These are phyloP conservation scores for Pangasius krempfi DNA, from an alignment of 2,797 vertebrate species.

Conservation along the genomic window DNA sequence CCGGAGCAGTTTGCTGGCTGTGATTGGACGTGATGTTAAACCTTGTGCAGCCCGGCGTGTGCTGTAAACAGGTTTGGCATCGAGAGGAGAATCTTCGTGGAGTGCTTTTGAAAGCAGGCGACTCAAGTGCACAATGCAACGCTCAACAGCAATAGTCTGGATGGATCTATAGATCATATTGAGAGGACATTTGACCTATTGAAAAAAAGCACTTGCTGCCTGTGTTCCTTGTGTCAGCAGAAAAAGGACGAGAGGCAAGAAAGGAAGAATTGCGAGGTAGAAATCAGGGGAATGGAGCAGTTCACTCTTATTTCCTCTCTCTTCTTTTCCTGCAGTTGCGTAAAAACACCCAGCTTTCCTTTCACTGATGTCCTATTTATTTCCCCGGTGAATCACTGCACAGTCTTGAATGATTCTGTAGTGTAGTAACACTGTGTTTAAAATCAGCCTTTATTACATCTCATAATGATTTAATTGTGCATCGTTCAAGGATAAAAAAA, in stretches of 20 bases:
- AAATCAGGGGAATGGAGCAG: constrained; percentile 59
- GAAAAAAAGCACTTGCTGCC: constrained; percentile 56
- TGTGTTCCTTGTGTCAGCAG: constrained; percentile 74
- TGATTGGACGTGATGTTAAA: neutral
- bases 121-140: constrained; percentile 60
- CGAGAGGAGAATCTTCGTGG: neutral
- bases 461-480: neutral
- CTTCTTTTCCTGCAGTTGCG: neutral
- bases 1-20: neutral
- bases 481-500: neutral
- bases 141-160: constrained; percentile 73
- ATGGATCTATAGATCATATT: constrained; percentile 76
- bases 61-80: neutral
- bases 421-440: neutral
- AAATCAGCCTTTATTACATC: neutral
- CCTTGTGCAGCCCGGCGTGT: neutral
- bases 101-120: constrained; percentile 15
- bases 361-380: neutral
- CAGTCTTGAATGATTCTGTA: neutral
- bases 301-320: constrained; percentile 58
- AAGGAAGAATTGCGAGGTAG: neutral
- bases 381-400: neutral
- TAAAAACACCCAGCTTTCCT: neutral
- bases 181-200: constrained; percentile 79
- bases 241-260: constrained; percentile 55